Conservation (phyloP, 1,140 invertebrate genomes). For the Plectrocnemia conspersa region DNA sequence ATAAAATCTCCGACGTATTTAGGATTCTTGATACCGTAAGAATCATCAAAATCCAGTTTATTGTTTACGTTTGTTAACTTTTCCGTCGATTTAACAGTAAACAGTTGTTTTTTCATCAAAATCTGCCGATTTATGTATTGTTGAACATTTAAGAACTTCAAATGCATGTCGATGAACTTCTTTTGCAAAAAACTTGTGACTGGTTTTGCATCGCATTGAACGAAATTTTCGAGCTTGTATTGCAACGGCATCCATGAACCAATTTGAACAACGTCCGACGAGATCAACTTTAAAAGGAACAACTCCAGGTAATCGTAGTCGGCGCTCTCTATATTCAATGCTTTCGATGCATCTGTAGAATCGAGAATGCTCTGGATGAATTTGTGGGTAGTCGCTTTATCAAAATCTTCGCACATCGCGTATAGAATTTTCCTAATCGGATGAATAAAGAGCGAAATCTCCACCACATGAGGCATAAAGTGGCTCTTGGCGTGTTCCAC, state of each 20-base stretch:
- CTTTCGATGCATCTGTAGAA: slow-evolving; percentile 1
- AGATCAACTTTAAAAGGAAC: slow-evolving; percentile 25
- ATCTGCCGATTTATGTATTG: too few species aligned
- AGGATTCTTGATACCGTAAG: too few species aligned
- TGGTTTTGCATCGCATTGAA: too few species aligned
- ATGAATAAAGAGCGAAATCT: slow-evolving; percentile 26
- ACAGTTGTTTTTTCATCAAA: too few species aligned
- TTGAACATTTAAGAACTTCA: too few species aligned
- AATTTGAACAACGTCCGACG: slow-evolving; percentile 8
- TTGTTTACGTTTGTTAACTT: too few species aligned
- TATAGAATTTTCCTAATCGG: slow-evolving; percentile 29
- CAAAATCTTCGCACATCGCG: slow-evolving; percentile 20
- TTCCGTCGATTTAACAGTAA: too few species aligned
- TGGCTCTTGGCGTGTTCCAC: slow-evolving; percentile 7
- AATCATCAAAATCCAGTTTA: too few species aligned
- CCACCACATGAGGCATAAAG: slow-evolving; percentile 18
- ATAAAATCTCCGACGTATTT: too few species aligned
- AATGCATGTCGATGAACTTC: too few species aligned
- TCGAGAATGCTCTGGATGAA: slow-evolving; percentile 2
- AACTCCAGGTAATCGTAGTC: slow-evolving; percentile 21
- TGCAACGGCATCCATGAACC: slow-evolving; percentile 25
- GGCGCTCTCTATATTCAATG: not conserved
- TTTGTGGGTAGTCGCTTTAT: slow-evolving; percentile 5
- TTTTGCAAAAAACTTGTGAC: too few species aligned
- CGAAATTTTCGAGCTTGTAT: too few species aligned